phyloP scores from a whole-genome alignment of 1,140 invertebrate genomes.

The Anastatus disparis region DNA sequence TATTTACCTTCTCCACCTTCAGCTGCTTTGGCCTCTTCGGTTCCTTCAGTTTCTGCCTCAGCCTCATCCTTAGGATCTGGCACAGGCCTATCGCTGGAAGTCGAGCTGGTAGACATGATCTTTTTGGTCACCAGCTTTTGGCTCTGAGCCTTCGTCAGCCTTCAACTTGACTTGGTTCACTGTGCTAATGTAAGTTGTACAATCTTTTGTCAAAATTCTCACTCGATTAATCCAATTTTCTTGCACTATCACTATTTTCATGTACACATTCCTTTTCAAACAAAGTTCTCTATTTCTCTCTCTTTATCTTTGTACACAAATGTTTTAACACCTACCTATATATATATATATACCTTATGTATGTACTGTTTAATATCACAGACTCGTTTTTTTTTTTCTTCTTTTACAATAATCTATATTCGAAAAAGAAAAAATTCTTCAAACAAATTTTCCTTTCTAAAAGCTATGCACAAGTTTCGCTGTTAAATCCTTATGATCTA shows the following conservation, averaged over 20 bases:
- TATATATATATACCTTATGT: constrained; percentile 42
- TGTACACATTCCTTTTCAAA: too few relatives aligned
- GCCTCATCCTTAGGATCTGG: constrained; percentile 45
- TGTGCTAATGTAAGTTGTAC: neutral
- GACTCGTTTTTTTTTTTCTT: constrained; percentile 56
- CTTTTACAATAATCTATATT: constrained; percentile 38
- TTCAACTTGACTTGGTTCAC: neutral
- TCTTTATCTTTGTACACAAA: too few relatives aligned
- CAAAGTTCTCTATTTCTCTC: constrained; percentile 1
- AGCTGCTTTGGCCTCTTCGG: too few relatives aligned
- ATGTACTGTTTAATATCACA: constrained; percentile 65
- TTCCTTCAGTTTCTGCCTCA: constrained; percentile 19
- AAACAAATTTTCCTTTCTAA: too few relatives aligned
- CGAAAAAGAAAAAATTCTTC: too few relatives aligned
- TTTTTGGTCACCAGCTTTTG: constrained; percentile 38
- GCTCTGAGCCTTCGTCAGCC: constrained; percentile 2
- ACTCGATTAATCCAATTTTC: constrained; percentile 16
- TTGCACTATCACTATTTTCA: neutral
- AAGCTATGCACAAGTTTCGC: neutral
- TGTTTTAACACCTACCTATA: constrained; percentile 9
- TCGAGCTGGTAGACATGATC: constrained; percentile 57
- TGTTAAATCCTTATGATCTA: too few relatives aligned
- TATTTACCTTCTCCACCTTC: neutral
- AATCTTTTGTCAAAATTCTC: constrained; percentile 9
- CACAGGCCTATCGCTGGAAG: constrained; percentile 58